A percentile compares a stretch with the other conserved stretches of the same genome.
These are phyloP conservation scores for Diadophis punctatus DNA, from an alignment of 2,113 vertebrate species.

Conservation along the genomic window DNA sequence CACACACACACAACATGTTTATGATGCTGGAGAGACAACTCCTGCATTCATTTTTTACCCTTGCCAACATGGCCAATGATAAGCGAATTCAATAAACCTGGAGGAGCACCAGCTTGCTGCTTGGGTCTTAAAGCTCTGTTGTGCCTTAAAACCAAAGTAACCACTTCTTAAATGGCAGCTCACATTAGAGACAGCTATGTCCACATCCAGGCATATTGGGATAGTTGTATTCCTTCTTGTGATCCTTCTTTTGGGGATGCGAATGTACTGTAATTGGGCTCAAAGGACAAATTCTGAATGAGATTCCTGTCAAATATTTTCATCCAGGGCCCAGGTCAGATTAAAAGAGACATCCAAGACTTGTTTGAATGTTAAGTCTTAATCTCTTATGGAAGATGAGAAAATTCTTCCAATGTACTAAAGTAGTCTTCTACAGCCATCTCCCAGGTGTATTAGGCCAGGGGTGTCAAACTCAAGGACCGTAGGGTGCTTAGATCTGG, in stretches of 20 bases:
- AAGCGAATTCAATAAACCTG: neutral
- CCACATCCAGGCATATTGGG: neutral
- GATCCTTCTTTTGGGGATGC: neutral
- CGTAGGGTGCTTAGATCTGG: too few relatives aligned
- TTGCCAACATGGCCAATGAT: neutral
- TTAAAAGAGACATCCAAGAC: neutral
- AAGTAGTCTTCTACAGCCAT: neutral
- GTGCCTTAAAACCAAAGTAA: neutral
- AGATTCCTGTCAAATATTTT: neutral
- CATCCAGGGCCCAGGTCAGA: neutral
- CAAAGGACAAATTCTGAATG: neutral
- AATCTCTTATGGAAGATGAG: neutral
- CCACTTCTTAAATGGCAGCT: neutral
- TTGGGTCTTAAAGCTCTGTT: neutral
- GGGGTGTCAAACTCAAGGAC: too few relatives aligned
- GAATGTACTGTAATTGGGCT: neutral
- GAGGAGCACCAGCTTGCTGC: neutral
- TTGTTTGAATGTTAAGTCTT: neutral
- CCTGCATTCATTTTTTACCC: neutral
- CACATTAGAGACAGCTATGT: neutral
- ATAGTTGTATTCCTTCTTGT: neutral
- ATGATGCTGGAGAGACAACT: neutral
- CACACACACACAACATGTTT: neutral
- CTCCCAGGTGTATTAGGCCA: neutral
- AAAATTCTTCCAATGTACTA: neutral